A percentile compares a stretch with the other conserved stretches of the same genome.
Evolutionary conservation across 2,797 vertebrate genomes (phyloP).

Genomic region (Euphonia xanthogaster): DNA sequence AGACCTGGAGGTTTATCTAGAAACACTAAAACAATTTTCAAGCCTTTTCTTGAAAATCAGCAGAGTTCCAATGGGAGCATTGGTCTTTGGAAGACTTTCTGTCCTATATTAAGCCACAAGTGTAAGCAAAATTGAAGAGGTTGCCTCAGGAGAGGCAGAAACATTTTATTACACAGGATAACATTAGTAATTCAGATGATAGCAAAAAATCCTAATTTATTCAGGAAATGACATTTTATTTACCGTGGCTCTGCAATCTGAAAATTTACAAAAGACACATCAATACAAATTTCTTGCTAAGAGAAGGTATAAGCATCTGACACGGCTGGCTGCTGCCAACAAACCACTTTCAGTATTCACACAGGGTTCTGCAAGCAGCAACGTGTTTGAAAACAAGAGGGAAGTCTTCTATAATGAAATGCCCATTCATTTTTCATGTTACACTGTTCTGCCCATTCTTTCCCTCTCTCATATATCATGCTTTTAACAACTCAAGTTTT

Average conservation of each 20-base stretch:
- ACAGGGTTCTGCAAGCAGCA: not conserved
- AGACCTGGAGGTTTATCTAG: not conserved
- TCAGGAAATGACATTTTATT: slow-evolving; percentile 78
- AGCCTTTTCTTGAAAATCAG: slow-evolving; percentile 22
- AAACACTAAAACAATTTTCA: slow-evolving; percentile 25
- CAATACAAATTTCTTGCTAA: slow-evolving; percentile 60
- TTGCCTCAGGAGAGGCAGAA: slow-evolving; percentile 50
- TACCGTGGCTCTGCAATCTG: slow-evolving; percentile 69
- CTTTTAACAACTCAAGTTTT: slow-evolving; percentile 53
- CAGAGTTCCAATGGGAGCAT: not conserved
- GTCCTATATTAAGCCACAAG: slow-evolving; percentile 65
- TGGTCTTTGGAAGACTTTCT: slow-evolving; percentile 6
- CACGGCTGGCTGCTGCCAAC: slow-evolving; percentile 42
- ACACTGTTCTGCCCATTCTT: slow-evolving; percentile 20
- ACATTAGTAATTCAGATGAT: slow-evolving; percentile 63
- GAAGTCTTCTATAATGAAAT: slow-evolving; percentile 44
- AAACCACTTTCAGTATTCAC: not conserved
- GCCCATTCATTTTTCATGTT: slow-evolving; percentile 53
- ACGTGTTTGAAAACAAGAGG: not conserved
- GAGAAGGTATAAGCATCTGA: slow-evolving; percentile 49
- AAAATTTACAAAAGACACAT: slow-evolving; percentile 59
- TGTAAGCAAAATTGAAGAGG: slow-evolving; percentile 51
- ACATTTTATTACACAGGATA: slow-evolving; percentile 50
- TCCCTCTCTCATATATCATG: slow-evolving; percentile 42
- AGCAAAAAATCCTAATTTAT: slow-evolving; percentile 74